Evolutionary conservation across 1,140 invertebrate genomes (phyloP).

Genomic region (Plutomurus gul): DNA sequence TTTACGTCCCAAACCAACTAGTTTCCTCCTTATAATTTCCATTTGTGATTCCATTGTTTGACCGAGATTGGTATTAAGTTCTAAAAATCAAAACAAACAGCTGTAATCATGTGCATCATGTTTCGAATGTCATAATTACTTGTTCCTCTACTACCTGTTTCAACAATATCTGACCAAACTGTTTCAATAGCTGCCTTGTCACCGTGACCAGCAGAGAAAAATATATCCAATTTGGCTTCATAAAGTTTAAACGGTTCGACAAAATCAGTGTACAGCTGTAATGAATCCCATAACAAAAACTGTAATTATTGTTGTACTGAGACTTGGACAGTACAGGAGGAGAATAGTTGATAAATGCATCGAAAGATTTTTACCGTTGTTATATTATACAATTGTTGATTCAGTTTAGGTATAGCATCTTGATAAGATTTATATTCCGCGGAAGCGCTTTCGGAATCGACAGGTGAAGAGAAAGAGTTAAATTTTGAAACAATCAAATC

Average conservation of each 20-base stretch:
- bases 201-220: constrained; percentile 62
- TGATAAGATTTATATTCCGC: constrained; percentile 58
- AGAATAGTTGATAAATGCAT: constrained; percentile 17
- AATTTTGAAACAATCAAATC: constrained; percentile 33
- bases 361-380: constrained; percentile 58
- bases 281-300: constrained; percentile 54
- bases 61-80: constrained; percentile 42
- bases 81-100: background rate
- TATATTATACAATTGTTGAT: constrained; percentile 64
- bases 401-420: constrained; percentile 60
- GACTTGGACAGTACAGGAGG: background rate
- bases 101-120: background rate
- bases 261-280: constrained; percentile 69
- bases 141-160: constrained; percentile 59
- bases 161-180: constrained; percentile 64
- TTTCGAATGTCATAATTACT: background rate
- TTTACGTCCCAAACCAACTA: constrained; percentile 59
- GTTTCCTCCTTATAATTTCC: constrained; percentile 58
- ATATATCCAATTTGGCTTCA: constrained; percentile 63
- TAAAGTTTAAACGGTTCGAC: constrained; percentile 62
- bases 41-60: constrained; percentile 53
- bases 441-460: constrained; percentile 57
- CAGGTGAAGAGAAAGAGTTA: constrained; percentile 60
- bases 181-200: constrained; percentile 62
- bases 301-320: constrained; percentile 35